Evolutionary conservation across 2,113 vertebrate species (phyloP).

Genomic region (Rhinolophus sinicus): DNA sequence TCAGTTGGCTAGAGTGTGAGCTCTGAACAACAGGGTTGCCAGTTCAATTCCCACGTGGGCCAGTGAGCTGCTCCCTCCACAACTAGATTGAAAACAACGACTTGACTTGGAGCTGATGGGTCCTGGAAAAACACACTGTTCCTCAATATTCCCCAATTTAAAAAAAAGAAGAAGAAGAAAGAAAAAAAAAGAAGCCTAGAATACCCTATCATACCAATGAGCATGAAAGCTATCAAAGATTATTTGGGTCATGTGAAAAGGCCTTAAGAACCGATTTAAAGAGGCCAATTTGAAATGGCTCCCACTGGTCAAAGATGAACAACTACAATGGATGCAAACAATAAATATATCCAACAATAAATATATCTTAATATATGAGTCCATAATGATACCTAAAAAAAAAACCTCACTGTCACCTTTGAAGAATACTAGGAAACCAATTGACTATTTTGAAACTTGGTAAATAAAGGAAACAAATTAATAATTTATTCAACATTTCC

Average conservation of each 20-base stretch:
- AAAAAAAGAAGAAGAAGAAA: too few relatives aligned
- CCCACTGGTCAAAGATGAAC: background rate
- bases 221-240: constrained; percentile 27
- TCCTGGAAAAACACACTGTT: too few relatives aligned
- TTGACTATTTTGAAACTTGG: constrained; percentile 27
- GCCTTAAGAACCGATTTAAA: background rate
- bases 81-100: too few relatives aligned
- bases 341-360: background rate
- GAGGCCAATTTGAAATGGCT: background rate
- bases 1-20: too few relatives aligned
- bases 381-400: background rate
- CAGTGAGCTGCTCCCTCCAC: too few relatives aligned
- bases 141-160: too few relatives aligned
- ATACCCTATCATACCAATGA: constrained; percentile 22
- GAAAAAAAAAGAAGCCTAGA: background rate
- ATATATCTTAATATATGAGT: background rate
- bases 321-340: background rate
- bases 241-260: background rate
- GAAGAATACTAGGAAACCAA: background rate
- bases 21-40: too few relatives aligned
- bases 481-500: constrained; percentile 3
- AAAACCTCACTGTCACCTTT: background rate
- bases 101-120: too few relatives aligned
- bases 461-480: background rate
- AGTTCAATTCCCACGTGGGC: too few relatives aligned